Conservation (phyloP, 2,113 vertebrate species). For the Plecturocebus donacophilus region DNA sequence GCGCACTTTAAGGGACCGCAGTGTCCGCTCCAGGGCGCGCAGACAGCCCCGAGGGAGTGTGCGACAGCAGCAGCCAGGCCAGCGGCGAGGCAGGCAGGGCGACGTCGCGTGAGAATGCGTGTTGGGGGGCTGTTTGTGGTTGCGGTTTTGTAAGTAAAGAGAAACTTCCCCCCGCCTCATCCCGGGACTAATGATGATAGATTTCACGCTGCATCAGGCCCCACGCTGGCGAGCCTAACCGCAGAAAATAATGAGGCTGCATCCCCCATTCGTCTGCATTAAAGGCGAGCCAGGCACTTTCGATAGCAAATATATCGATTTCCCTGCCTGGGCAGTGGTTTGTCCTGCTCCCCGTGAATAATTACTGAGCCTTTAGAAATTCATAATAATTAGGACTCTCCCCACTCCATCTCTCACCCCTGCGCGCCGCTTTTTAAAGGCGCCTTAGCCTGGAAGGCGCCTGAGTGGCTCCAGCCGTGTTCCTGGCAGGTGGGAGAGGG, state of each 20-base stretch:
- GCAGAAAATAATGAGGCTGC: constrained; percentile 75
- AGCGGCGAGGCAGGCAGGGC: background rate
- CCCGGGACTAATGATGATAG: constrained; percentile 72
- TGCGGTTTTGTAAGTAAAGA: constrained; percentile 46
- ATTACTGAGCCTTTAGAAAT: constrained; percentile 70
- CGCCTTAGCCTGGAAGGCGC: background rate
- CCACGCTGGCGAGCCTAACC: constrained; percentile 34
- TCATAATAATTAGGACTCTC: constrained; percentile 75
- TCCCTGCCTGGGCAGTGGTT: background rate
- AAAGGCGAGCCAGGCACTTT: constrained; percentile 74
- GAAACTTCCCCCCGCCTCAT: background rate
- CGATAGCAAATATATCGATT: constrained; percentile 79
- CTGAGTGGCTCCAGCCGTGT: too few species aligned
- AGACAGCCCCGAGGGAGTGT: background rate
- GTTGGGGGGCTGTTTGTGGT: background rate
- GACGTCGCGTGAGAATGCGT: background rate
- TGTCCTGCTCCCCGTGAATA: constrained; percentile 69
- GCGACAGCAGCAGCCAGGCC: too few species aligned
- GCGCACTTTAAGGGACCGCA: background rate
- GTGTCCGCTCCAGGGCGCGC: background rate
- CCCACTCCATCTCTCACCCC: background rate
- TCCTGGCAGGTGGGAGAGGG: background rate
- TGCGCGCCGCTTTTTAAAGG: background rate
- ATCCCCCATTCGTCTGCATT: constrained; percentile 76
- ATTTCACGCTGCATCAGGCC: constrained; percentile 61